Evolutionary conservation across 2,888 invertebrate species (phyloP).

Genomic region (Papilio demoleus): DNA sequence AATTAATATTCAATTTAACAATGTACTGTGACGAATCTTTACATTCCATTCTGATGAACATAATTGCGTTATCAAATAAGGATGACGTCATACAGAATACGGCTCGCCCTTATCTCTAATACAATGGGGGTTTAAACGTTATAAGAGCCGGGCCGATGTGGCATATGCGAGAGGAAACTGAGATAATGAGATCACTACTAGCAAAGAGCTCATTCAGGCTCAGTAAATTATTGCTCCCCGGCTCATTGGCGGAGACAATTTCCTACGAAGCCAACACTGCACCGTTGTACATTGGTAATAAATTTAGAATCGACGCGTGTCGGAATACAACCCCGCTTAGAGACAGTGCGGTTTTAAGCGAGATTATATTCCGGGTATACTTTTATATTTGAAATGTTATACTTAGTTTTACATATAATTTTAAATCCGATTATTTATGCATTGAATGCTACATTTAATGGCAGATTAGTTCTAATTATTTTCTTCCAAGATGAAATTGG

Average conservation of each 20-base stretch:
- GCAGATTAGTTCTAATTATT: too few species aligned
- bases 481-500: too few species aligned
- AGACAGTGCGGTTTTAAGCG: conserved; percentile 45
- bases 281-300: conserved; percentile 69
- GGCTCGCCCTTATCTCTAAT: conserved; percentile 18
- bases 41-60: conserved; percentile 6
- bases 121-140: conserved; percentile 23
- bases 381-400: neutral
- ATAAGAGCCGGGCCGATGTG: conserved; percentile 23
- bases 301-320: conserved; percentile 65
- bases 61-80: neutral
- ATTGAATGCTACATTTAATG: too few species aligned
- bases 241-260: conserved; percentile 77
- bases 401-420: neutral
- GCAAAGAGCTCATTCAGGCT: conserved; percentile 50
- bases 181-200: conserved; percentile 49
- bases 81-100: conserved; percentile 17
- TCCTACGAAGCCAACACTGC: conserved; percentile 72
- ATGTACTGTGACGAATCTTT: neutral
- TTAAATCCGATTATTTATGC: too few species aligned
- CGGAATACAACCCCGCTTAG: conserved; percentile 47
- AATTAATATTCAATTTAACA: neutral
- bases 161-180: conserved; percentile 43
- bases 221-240: conserved; percentile 64
- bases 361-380: neutral